Conservation (phyloP, 2,113 vertebrate genomes). For the Columbina picui region DNA sequence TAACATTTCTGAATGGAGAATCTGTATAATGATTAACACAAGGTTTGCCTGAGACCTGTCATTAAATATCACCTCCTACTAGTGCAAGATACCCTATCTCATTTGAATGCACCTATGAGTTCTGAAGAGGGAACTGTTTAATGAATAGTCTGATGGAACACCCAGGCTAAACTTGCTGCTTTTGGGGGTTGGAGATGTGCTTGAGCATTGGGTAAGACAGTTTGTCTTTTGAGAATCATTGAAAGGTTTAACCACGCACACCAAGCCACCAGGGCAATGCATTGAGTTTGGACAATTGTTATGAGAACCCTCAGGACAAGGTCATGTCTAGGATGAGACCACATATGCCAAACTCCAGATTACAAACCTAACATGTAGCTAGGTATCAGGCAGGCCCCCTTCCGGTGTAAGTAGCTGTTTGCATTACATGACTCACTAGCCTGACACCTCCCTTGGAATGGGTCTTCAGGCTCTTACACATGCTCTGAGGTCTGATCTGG, state of each 20-base stretch:
- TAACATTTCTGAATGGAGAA: neutral
- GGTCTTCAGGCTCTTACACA: neutral
- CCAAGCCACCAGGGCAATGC: neutral
- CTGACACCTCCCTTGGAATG: neutral
- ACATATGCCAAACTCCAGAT: neutral
- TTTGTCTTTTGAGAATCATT: neutral
- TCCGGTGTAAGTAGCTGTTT: neutral
- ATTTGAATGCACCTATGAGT: neutral
- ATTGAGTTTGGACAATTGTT: neutral
- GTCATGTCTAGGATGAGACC: neutral
- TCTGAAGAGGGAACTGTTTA: neutral
- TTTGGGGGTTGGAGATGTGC: neutral
- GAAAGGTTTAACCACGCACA: neutral
- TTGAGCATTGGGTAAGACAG: neutral
- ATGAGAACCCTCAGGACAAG: neutral
- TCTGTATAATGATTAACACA: neutral
- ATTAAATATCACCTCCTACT: neutral
- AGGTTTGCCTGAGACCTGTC: neutral
- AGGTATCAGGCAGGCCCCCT: fast-evolving
- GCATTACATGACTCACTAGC: neutral
- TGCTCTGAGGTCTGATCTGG: neutral
- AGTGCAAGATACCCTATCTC: neutral
- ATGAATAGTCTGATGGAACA: neutral
- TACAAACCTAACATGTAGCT: neutral
- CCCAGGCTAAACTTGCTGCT: neutral